Evolutionary conservation across 1,140 invertebrate genomes (phyloP).

Genomic region (Thaumatotibia leucotreta): DNA sequence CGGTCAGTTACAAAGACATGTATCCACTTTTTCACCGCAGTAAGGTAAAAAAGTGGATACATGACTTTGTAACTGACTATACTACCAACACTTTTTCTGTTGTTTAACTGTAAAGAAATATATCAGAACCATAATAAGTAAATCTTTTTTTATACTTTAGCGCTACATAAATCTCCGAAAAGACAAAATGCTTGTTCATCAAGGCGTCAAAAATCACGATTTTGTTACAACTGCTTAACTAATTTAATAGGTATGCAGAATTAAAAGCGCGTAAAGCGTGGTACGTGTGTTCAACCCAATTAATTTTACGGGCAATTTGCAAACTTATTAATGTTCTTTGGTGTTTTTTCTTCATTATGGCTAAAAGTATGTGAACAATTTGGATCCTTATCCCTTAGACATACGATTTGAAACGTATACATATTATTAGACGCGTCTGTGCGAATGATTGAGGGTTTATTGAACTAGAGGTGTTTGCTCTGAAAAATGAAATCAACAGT

Average conservation of each 20-base stretch:
- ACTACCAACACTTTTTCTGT: no score
- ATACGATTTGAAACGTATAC: no score
- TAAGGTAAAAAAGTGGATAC: no score
- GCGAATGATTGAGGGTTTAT: no score
- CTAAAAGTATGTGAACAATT: not conserved
- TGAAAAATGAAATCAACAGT: not conserved
- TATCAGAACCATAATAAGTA: no score
- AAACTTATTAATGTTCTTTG: not conserved
- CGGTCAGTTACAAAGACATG: no score
- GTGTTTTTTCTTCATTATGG: not conserved
- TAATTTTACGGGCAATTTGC: not conserved
- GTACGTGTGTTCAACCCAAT: constrained; percentile 3
- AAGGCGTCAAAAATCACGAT: not conserved
- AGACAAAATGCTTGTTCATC: not conserved
- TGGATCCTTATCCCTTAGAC: no score
- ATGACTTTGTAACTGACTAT: no score
- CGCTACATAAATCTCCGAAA: not conserved
- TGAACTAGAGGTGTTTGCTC: not conserved
- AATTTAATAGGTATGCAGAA: not conserved
- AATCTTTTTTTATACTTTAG: no score
- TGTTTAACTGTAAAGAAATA: no score
- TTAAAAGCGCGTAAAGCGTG: not conserved
- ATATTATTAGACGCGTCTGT: no score
- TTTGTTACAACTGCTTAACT: not conserved
- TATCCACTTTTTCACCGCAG: no score